Evolutionary conservation across 2,888 invertebrate genomes (phyloP).

Genomic region (Caenorhabditis macrosperma): DNA sequence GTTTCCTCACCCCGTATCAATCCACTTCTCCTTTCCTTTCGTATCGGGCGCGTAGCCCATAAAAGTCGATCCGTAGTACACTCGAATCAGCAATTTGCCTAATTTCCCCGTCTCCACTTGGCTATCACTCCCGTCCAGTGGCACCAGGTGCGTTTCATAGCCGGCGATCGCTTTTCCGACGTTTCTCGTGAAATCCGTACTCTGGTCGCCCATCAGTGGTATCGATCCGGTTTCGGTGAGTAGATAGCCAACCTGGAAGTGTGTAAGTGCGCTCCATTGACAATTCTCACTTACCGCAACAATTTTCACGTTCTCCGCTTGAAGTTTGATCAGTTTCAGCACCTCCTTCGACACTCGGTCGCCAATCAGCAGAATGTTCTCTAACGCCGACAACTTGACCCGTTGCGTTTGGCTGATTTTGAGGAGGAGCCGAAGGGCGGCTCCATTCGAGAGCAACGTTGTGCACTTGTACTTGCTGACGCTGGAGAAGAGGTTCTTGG

Average conservation of each 20-base stretch:
- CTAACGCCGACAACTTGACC: constrained; percentile 70
- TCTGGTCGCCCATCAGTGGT: constrained; percentile 76
- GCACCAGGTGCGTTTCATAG: constrained; percentile 76
- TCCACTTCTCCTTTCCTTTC: constrained; percentile 80
- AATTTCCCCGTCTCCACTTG: constrained; percentile 80
- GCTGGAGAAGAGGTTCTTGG: constrained; percentile 72
- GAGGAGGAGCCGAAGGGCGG: constrained; percentile 74
- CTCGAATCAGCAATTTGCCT: constrained; percentile 68
- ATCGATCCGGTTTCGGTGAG: constrained; percentile 77
- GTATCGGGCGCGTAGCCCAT: constrained; percentile 80
- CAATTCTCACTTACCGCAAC: constrained; percentile 67
- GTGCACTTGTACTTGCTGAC: constrained; percentile 75
- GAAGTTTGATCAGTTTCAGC: constrained; percentile 69
- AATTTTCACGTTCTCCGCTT: constrained; percentile 74
- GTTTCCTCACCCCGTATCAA: constrained; percentile 81
- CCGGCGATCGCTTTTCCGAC: constrained; percentile 74
- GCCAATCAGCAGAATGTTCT: constrained; percentile 75
- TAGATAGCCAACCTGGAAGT: constrained; percentile 75
- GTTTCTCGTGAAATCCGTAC: constrained; percentile 74
- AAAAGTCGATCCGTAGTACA: constrained; percentile 80
- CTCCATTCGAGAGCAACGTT: constrained; percentile 75
- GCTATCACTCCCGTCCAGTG: constrained; percentile 79
- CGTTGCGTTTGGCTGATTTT: constrained; percentile 72
- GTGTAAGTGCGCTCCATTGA: neutral
- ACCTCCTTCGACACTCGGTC: constrained; percentile 76